Percentiles rank a stretch among this genome's conserved stretches.
Conservation (phyloP, 2,113 vertebrate species). For the Aythya baeri region DNA sequence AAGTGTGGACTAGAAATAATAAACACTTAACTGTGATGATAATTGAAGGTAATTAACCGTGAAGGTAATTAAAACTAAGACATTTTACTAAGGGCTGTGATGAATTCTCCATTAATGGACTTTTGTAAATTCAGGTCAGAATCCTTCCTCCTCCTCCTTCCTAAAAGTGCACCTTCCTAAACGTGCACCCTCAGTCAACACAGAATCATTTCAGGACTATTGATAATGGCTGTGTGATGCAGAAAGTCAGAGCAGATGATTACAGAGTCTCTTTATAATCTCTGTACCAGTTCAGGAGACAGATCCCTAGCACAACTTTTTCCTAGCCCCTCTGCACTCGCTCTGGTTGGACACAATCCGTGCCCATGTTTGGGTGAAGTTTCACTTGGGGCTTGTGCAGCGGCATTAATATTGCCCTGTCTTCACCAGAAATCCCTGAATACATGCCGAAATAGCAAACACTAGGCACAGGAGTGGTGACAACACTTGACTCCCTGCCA, state of each 20-base stretch:
- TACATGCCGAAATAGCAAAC: constrained; percentile 29
- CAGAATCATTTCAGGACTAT: background rate
- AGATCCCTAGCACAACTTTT: background rate
- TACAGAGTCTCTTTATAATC: background rate
- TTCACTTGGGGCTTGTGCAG: background rate
- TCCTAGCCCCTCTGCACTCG: background rate
- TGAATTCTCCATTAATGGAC: background rate
- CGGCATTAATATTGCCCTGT: constrained; percentile 53
- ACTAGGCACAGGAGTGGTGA: constrained; percentile 42
- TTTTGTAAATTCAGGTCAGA: constrained; percentile 9
- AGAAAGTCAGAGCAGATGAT: background rate
- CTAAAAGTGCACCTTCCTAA: background rate
- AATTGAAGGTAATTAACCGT: constrained; percentile 1
- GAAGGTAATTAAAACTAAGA: background rate
- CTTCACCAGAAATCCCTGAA: constrained; percentile 40
- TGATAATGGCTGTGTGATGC: background rate
- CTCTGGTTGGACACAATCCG: background rate
- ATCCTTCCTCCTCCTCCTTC: background rate
- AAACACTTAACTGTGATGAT: constrained; percentile 3
- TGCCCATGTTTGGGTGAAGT: constrained; percentile 54
- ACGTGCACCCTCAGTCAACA: background rate
- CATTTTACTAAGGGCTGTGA: background rate
- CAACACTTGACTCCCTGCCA: constrained; percentile 21
- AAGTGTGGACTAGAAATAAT: background rate
- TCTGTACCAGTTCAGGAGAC: background rate